Conservation (phyloP, 2,113 vertebrate genomes). For the Fulmarus glacialis region DNA sequence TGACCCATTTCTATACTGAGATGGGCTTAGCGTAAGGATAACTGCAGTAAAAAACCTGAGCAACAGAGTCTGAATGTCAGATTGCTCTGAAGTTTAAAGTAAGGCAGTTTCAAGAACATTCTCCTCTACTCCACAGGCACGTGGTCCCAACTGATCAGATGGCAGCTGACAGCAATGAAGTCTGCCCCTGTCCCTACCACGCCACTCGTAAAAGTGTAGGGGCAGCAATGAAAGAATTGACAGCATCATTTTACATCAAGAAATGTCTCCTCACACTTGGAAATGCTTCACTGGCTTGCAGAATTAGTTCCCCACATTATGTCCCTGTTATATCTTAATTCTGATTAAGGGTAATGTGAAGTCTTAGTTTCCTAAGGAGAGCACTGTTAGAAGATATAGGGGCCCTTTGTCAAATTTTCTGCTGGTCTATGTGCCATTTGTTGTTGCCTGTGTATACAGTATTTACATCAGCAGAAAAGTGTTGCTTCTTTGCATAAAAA, state of each 20-base stretch:
- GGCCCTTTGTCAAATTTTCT: background rate
- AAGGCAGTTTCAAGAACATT: background rate
- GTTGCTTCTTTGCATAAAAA: background rate
- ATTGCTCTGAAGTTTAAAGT: background rate
- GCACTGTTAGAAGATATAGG: background rate
- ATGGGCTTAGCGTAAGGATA: background rate
- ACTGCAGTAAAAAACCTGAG: background rate
- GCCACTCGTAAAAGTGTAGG: background rate
- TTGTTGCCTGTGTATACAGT: background rate
- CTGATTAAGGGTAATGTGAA: background rate
- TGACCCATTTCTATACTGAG: rapidly evolving
- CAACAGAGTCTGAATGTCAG: background rate
- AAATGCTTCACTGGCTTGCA: background rate
- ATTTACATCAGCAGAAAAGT: background rate
- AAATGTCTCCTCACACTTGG: background rate
- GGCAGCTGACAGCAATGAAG: background rate
- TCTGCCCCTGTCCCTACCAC: background rate
- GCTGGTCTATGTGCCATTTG: background rate
- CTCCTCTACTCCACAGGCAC: background rate
- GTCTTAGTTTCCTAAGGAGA: background rate
- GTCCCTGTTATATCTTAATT: background rate
- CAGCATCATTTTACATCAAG: background rate
- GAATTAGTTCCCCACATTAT: background rate
- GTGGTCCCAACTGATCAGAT: rapidly evolving
- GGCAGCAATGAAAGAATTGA: background rate